These are phyloP conservation scores for Sympetrum striolatum DNA, from an alignment of 2,888 invertebrate genomes.

Conservation along the genomic window DNA sequence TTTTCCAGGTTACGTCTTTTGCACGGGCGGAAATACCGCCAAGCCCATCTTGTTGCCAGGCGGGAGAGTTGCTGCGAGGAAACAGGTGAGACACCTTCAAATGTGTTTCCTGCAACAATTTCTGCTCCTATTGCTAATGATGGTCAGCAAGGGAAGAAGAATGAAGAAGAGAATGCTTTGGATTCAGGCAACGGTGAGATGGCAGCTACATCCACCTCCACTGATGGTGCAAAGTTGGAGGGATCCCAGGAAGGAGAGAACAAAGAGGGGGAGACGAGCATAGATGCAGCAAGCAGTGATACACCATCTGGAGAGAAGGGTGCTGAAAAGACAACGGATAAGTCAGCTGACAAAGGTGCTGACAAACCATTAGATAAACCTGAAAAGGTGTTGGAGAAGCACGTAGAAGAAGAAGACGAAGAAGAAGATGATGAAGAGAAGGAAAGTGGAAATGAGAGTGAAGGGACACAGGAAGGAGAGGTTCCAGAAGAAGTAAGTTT, in stretches of 20 bases:
- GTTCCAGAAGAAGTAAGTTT: constrained; percentile 73
- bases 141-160: constrained; percentile 45
- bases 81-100: neutral
- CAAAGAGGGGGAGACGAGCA: neutral
- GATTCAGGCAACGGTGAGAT: constrained; percentile 51
- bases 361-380: constrained; percentile 58
- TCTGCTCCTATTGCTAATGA: neutral
- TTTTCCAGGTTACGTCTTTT: constrained; percentile 69
- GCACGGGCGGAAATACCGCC: constrained; percentile 75
- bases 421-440: constrained; percentile 75
- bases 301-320: constrained; percentile 52
- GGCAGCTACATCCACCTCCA: constrained; percentile 46
- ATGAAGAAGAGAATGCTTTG: constrained; percentile 52
- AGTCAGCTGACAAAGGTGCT: constrained; percentile 69
- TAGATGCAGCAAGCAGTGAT: constrained; percentile 44
- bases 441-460: constrained; percentile 82
- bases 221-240: constrained; percentile 51
- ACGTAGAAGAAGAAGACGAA: constrained; percentile 53
- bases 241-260: constrained; percentile 50
- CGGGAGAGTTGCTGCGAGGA: constrained; percentile 35
- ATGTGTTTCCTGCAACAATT: neutral
- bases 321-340: constrained; percentile 58
- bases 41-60: constrained; percentile 32
- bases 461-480: constrained; percentile 71
- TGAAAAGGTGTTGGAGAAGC: constrained; percentile 50